Conservation (phyloP, 2,888 invertebrate genomes). For the Brachyptera putata region DNA sequence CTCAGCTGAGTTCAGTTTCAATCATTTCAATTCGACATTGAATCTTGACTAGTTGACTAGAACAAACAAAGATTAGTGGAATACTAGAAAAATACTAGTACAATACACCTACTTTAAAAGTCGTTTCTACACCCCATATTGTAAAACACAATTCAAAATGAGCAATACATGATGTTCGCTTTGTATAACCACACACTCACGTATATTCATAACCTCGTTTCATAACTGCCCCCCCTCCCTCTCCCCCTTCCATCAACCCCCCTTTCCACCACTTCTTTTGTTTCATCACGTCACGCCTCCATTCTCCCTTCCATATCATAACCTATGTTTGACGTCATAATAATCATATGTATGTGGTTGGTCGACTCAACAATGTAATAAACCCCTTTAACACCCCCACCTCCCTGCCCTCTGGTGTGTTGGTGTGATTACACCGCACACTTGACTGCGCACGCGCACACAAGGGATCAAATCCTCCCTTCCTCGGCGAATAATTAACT, state of each 20-base stretch:
- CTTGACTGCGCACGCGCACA: not conserved
- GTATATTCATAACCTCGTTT: conserved; percentile 5
- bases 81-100: too few species aligned
- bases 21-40: too few species aligned
- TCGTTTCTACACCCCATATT: too few species aligned
- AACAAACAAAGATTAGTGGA: too few species aligned
- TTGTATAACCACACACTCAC: not conserved
- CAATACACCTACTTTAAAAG: too few species aligned
- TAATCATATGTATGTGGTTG: not conserved
- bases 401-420: not conserved
- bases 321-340: not conserved
- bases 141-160: too few species aligned
- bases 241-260: not conserved
- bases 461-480: not conserved
- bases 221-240: not conserved
- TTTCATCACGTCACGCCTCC: too few species aligned
- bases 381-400: not conserved
- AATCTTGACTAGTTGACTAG: too few species aligned
- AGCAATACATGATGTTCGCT: not conserved
- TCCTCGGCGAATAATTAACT: conserved; percentile 10
- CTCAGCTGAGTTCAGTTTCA: too few species aligned
- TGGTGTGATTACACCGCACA: too few species aligned
- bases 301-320: too few species aligned
- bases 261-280: too few species aligned
- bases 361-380: not conserved